Percentiles rank a stretch among this genome's conserved stretches.
phyloP scores from a whole-genome alignment of 1,140 invertebrate species.

The Leptonema lineaticorne region DNA sequence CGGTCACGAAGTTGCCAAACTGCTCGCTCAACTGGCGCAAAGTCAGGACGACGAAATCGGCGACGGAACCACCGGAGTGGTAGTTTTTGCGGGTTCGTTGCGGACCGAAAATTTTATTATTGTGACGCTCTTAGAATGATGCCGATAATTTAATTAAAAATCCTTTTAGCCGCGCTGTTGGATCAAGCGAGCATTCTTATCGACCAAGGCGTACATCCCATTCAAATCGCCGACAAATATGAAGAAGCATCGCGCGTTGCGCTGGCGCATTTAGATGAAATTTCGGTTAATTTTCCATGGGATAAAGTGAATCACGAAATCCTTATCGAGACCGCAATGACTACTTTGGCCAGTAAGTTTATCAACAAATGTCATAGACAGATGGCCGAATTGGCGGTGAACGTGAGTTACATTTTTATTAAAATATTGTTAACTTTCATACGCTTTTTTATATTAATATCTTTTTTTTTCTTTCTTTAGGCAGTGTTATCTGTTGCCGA shows the following conservation, averaged over 20 bases:
- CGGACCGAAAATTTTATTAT: neutral
- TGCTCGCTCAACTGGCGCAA: constrained; percentile 97
- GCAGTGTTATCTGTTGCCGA: constrained; percentile 94
- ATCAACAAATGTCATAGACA: constrained; percentile 89
- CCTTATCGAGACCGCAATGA: constrained; percentile 94
- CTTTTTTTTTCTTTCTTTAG: constrained; percentile 63
- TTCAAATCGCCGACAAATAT: constrained; percentile 98
- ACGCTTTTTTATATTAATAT: neutral
- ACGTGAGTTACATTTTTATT: constrained; percentile 57
- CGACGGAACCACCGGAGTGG: constrained; percentile 99
- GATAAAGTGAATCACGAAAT: constrained; percentile 82
- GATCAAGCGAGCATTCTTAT: constrained; percentile 93
- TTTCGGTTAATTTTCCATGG: constrained; percentile 88
- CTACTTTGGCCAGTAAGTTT: constrained; percentile 98
- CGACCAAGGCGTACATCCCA: constrained; percentile 98
- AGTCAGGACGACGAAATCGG: constrained; percentile 99
- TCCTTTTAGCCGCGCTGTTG: constrained; percentile 77
- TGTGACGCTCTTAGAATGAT: neutral
- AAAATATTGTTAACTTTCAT: neutral
- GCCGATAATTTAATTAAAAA: neutral
- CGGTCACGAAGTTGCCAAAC: constrained; percentile 96
- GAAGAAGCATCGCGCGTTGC: constrained; percentile 94
- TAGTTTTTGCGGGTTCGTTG: constrained; percentile 65
- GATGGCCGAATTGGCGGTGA: constrained; percentile 99
- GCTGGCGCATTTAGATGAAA: constrained; percentile 81